Conservation (phyloP, 2,888 invertebrate species). For the Liopterus haemorrhoidalis region DNA sequence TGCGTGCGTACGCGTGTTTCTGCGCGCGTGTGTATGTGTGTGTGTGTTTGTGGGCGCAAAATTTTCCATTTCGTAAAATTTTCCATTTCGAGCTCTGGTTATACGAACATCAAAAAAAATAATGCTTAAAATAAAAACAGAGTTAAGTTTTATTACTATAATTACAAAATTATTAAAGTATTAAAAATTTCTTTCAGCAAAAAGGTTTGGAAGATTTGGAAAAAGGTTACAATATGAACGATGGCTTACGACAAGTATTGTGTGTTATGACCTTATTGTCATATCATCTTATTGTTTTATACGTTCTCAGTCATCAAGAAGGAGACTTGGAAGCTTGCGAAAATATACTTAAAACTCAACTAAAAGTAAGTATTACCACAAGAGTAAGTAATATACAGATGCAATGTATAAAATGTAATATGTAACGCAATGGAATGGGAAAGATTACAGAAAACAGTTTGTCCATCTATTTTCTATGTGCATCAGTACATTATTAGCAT, state of each 20-base stretch:
- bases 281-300: slow-evolving; percentile 80
- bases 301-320: slow-evolving; percentile 72
- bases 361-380: slow-evolving; percentile 47
- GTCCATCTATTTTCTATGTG: background rate
- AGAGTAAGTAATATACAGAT: background rate
- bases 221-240: slow-evolving; percentile 62
- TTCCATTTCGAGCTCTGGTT: too few species aligned
- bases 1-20: too few species aligned
- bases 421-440: background rate
- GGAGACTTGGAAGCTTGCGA: slow-evolving; percentile 74
- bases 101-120: background rate
- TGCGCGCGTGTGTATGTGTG: too few species aligned
- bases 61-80: too few species aligned
- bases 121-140: background rate
- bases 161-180: background rate
- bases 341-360: slow-evolving; percentile 66
- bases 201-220: slow-evolving; percentile 69
- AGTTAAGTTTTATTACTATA: background rate
- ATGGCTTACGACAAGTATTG: slow-evolving; percentile 76
- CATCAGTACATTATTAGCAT: too few species aligned
- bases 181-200: slow-evolving; percentile 48
- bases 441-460: background rate
- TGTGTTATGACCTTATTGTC: slow-evolving; percentile 79
- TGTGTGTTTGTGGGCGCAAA: too few species aligned
- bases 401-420: background rate